phyloP scores from a whole-genome alignment of 2,888 invertebrate genomes.

The Dromius quadrimaculatus region DNA sequence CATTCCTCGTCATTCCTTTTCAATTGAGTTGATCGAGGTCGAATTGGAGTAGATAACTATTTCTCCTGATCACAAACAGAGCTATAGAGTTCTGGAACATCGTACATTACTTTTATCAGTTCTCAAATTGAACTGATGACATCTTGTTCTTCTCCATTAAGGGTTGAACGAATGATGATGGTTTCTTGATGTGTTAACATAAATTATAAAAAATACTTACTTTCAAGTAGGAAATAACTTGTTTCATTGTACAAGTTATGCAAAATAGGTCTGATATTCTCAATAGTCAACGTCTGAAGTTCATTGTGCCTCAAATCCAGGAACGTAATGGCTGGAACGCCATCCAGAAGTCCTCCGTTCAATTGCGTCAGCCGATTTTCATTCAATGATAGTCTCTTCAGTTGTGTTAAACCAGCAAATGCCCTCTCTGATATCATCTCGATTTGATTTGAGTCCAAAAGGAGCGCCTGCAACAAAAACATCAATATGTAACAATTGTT shows the following conservation, averaged over 20 bases:
- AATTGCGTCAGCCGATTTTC: slow-evolving; percentile 81
- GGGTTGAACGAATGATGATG: slow-evolving; percentile 21
- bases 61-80: background rate
- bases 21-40: slow-evolving; percentile 1
- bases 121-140: slow-evolving; percentile 32
- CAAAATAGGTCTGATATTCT: slow-evolving; percentile 82
- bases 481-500: too few relatives aligned
- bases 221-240: slow-evolving; percentile 82
- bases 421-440: slow-evolving; percentile 82
- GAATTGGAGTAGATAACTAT: slow-evolving; percentile 8
- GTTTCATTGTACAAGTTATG: slow-evolving; percentile 81
- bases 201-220: slow-evolving; percentile 69
- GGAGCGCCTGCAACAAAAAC: slow-evolving; percentile 60
- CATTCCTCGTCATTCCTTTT: slow-evolving; percentile 4
- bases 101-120: slow-evolving; percentile 35
- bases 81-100: background rate
- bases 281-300: slow-evolving; percentile 81
- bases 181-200: slow-evolving; percentile 38
- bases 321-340: slow-evolving; percentile 78
- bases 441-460: slow-evolving; percentile 66
- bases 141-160: slow-evolving; percentile 12
- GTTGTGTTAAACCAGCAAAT: slow-evolving; percentile 79
- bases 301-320: slow-evolving; percentile 83
- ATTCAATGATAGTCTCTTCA: slow-evolving; percentile 79
- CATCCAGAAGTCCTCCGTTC: slow-evolving; percentile 78